phyloP scores from a whole-genome alignment of 2,113 vertebrate species.

The Pterocles burchelli region DNA sequence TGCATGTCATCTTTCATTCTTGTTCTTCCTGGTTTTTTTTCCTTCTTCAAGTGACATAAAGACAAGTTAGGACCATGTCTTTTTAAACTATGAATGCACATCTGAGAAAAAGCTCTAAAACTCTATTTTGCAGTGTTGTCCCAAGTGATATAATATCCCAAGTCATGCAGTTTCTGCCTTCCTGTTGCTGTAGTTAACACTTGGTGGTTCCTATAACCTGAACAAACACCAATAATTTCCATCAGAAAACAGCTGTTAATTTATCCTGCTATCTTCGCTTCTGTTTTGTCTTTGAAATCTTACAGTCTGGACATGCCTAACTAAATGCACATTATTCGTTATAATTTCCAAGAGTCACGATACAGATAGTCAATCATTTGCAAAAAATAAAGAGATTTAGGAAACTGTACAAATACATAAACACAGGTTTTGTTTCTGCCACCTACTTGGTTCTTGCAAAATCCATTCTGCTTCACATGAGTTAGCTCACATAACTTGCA shows the following conservation, averaged over 20 bases:
- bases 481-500: not conserved
- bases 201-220: not conserved
- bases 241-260: not conserved
- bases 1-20: not conserved
- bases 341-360: not conserved
- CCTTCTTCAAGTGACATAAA: not conserved
- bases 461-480: not conserved
- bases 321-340: not conserved
- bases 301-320: not conserved
- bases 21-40: not conserved
- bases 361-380: not conserved
- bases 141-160: not conserved
- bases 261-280: not conserved
- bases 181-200: not conserved
- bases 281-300: not conserved
- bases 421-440: not conserved
- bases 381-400: not conserved
- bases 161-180: not conserved
- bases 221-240: not conserved
- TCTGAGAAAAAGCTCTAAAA: not conserved
- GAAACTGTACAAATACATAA: not conserved
- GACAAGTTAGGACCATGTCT: not conserved
- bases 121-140: not conserved
- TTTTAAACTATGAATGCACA: not conserved
- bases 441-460: not conserved